phyloP scores from a whole-genome alignment of 1,140 invertebrate genomes.

The Sinonovacula constricta region DNA sequence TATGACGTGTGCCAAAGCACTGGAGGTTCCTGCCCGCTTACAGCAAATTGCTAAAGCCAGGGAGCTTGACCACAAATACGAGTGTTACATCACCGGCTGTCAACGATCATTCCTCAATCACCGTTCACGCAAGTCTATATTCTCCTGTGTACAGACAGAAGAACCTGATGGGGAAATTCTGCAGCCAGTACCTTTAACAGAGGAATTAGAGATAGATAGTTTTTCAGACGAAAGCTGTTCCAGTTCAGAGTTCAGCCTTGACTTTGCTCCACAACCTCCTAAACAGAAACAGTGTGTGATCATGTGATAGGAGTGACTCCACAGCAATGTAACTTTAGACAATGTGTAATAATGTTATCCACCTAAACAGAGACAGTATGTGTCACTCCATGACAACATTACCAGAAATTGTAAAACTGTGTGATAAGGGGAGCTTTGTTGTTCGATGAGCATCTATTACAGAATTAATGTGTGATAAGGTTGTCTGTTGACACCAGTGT shows the following conservation, averaged over 20 bases:
- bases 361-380: no score
- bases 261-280: background rate
- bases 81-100: slow-evolving; percentile 75
- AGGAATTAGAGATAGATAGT: background rate
- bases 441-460: no score
- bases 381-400: no score
- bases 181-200: slow-evolving; percentile 12
- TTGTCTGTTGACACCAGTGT: no score
- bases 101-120: slow-evolving; percentile 59
- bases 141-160: slow-evolving; percentile 9
- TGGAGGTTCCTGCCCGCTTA: slow-evolving; percentile 79
- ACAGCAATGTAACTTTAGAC: no score
- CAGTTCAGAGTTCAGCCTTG: background rate
- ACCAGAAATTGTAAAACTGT: no score
- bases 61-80: slow-evolving; percentile 76
- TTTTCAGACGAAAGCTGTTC: background rate
- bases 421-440: no score
- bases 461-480: no score
- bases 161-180: slow-evolving; percentile 29
- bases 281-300: slow-evolving; percentile 17
- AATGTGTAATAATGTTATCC: no score
- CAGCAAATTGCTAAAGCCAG: slow-evolving; percentile 77
- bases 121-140: background rate
- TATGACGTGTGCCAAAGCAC: slow-evolving; percentile 77
- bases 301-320: slow-evolving; percentile 13